Evolutionary conservation across 2,888 invertebrate genomes (phyloP).

Genomic region (Mesoligia furuncula): DNA sequence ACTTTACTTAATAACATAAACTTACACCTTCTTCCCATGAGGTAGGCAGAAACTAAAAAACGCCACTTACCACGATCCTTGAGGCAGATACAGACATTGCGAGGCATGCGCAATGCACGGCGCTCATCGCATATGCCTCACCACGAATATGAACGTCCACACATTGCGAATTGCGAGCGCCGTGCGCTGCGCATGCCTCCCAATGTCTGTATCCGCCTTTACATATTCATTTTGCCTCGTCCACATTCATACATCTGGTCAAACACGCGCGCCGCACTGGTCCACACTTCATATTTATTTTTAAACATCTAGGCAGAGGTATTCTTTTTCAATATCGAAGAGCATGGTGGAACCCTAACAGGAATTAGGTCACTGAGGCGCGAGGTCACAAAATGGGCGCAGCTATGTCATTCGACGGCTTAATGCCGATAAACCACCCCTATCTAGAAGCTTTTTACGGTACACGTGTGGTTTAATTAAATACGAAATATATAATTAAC

Average conservation of each 20-base stretch:
- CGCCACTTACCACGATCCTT: neutral
- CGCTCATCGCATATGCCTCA: too few relatives aligned
- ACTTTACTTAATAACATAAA: constrained; percentile 2
- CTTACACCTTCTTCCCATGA: neutral
- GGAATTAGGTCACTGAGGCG: constrained; percentile 49
- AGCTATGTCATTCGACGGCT: constrained; percentile 43
- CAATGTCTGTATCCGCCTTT: neutral
- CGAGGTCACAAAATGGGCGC: constrained; percentile 51
- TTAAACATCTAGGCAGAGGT: neutral
- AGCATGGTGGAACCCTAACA: constrained; percentile 5
- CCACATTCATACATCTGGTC: too few relatives aligned
- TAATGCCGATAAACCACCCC: constrained; percentile 34
- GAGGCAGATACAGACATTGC: too few relatives aligned
- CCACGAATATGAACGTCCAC: too few relatives aligned
- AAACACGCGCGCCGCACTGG: neutral
- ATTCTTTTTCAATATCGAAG: constrained; percentile 10
- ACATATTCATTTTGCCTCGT: neutral
- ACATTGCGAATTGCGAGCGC: too few relatives aligned
- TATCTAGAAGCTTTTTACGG: neutral
- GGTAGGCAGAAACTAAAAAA: neutral
- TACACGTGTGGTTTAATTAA: neutral
- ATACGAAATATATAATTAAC: neutral
- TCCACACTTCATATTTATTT: neutral
- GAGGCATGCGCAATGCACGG: too few relatives aligned
- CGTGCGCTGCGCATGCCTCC: too few relatives aligned